These are phyloP conservation scores for Aphelenchoides avenae DNA, from an alignment of 1,140 invertebrate genomes.

Conservation along the genomic window DNA sequence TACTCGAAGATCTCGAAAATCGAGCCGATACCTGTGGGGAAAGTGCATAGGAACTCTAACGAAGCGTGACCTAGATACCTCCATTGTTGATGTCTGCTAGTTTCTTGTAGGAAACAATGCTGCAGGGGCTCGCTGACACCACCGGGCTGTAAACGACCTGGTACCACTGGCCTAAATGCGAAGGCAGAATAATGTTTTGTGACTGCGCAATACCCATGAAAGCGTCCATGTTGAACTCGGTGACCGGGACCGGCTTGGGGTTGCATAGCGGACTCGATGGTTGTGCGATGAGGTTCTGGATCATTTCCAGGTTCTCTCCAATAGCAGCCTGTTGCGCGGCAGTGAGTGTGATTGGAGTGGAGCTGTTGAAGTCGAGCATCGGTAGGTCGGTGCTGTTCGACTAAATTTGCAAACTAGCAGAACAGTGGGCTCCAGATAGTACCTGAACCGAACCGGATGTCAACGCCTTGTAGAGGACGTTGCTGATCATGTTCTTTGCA, in stretches of 20 bases:
- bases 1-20: conserved; percentile 59
- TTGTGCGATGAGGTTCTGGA: conserved; percentile 56
- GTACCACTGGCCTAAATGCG: conserved; percentile 58
- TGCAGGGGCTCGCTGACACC: conserved; percentile 54
- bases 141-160: conserved; percentile 56
- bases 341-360: conserved; percentile 51
- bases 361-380: conserved; percentile 34
- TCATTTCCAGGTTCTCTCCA: conserved; percentile 57
- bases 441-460: conserved; percentile 52
- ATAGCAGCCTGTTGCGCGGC: conserved; percentile 56
- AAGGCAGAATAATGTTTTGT: too few relatives aligned
- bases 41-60: too few relatives aligned
- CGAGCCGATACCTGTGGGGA: conserved; percentile 47
- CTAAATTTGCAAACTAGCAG: background rate
- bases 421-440: conserved; percentile 4
- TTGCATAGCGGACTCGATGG: conserved; percentile 56
- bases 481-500: conserved; percentile 52
- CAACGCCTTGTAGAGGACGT: conserved; percentile 58
- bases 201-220: too few relatives aligned
- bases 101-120: conserved; percentile 56
- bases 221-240: conserved; percentile 50
- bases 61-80: too few relatives aligned
- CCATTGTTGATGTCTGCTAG: conserved; percentile 54
- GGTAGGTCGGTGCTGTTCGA: conserved; percentile 28
- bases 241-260: conserved; percentile 52